These are phyloP conservation scores for Orthosia incerta DNA, from an alignment of 2,888 invertebrate genomes.

Conservation along the genomic window DNA sequence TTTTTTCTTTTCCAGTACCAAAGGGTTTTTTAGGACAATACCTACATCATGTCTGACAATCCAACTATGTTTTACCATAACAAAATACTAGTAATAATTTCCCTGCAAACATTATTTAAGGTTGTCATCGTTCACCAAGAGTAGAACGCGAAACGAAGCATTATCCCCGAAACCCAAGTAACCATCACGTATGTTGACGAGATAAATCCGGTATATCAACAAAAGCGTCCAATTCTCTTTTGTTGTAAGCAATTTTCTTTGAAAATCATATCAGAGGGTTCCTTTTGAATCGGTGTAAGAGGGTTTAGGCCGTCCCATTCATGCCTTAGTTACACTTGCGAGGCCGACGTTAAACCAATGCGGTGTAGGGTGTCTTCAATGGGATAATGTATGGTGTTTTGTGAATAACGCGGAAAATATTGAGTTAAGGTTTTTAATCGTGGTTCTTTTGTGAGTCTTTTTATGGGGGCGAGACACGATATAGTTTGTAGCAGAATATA, in stretches of 20 bases:
- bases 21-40: neutral
- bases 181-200: slow-evolving; percentile 58
- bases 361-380: slow-evolving; percentile 50
- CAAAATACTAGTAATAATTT: slow-evolving; percentile 36
- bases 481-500: slow-evolving; percentile 2
- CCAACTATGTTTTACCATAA: neutral
- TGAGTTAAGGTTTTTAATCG: slow-evolving; percentile 57
- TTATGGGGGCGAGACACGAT: slow-evolving; percentile 4
- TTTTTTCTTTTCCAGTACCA: neutral
- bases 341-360: slow-evolving; percentile 74
- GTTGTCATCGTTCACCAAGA: slow-evolving; percentile 3
- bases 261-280: slow-evolving; percentile 77
- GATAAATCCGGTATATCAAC: slow-evolving; percentile 67
- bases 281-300: slow-evolving; percentile 75
- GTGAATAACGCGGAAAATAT: slow-evolving; percentile 55
- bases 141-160: slow-evolving; percentile 21
- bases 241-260: slow-evolving; percentile 76
- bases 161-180: slow-evolving; percentile 42
- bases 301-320: slow-evolving; percentile 79
- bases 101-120: slow-evolving; percentile 1
- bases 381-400: slow-evolving; percentile 60
- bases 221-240: slow-evolving; percentile 69
- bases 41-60: neutral
- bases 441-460: slow-evolving; percentile 3
- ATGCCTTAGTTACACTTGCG: slow-evolving; percentile 78